Percentiles rank a stretch among this genome's conserved stretches.
Conservation (phyloP, 2,888 invertebrate genomes). For the Andricus quercusramuli region DNA sequence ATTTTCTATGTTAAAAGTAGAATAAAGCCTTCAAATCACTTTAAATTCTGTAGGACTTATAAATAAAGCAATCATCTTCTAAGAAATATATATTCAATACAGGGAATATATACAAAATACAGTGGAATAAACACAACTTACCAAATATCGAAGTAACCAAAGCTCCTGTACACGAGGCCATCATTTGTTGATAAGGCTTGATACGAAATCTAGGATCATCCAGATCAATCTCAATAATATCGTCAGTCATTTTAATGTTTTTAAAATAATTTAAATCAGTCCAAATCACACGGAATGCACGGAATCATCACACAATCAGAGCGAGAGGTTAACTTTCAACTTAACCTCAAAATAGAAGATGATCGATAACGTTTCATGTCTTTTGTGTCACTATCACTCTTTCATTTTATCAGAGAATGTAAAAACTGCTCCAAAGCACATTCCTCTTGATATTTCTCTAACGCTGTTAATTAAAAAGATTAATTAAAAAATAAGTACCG, state of each 20-base stretch:
- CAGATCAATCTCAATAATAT: conserved; percentile 68
- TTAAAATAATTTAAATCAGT: neutral
- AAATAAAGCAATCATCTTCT: too few relatives aligned
- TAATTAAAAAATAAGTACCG: neutral
- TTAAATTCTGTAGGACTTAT: too few relatives aligned
- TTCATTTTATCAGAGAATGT: neutral
- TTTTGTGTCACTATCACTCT: neutral
- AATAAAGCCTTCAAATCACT: too few relatives aligned
- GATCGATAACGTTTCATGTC: neutral
- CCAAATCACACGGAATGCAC: neutral
- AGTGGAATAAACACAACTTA: conserved; percentile 74
- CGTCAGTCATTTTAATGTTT: conserved; percentile 50
- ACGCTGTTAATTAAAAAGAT: neutral
- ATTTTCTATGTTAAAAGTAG: too few relatives aligned
- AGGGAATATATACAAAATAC: neutral
- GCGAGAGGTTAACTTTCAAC: conserved; percentile 5
- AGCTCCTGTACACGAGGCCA: conserved; percentile 93
- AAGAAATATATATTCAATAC: too few relatives aligned
- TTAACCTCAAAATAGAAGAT: conserved; percentile 24
- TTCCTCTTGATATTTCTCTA: neutral
- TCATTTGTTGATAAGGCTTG: conserved; percentile 90
- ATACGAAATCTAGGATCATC: conserved; percentile 90
- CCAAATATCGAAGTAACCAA: conserved; percentile 93
- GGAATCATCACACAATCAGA: neutral
- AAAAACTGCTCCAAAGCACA: neutral